Conservation (phyloP, 2,888 invertebrate genomes). For the Digitonthophagus gazella region DNA sequence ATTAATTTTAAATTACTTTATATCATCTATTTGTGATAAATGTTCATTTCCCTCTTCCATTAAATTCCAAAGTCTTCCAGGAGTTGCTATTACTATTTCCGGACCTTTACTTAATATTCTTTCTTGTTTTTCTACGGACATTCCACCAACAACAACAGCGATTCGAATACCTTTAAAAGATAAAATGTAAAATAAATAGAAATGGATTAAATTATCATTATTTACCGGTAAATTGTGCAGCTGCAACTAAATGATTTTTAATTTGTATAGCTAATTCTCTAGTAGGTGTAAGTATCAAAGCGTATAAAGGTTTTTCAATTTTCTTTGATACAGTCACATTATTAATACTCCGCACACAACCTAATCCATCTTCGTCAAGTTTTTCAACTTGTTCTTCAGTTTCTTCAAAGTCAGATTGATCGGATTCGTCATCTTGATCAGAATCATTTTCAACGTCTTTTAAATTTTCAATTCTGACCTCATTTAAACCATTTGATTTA, state of each 20-base stretch:
- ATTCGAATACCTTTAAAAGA: constrained; percentile 58
- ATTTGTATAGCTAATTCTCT: constrained; percentile 96
- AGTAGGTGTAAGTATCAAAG: constrained; percentile 91
- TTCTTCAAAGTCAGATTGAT: constrained; percentile 34
- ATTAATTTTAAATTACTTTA: constrained; percentile 56
- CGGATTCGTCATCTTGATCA: constrained; percentile 18
- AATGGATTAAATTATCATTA: no score
- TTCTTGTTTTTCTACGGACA: constrained; percentile 92
- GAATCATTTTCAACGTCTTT: constrained; percentile 18
- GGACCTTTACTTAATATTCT: constrained; percentile 78
- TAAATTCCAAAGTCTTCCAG: constrained; percentile 95
- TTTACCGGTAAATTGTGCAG: constrained; percentile 79
- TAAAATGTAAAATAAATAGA: no score
- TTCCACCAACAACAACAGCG: constrained; percentile 88
- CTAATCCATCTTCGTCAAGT: constrained; percentile 46
- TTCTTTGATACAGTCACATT: constrained; percentile 49
- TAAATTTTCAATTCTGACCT: constrained; percentile 18
- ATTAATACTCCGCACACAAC: constrained; percentile 62
- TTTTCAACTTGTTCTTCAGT: constrained; percentile 33
- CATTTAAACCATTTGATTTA: constrained; percentile 33
- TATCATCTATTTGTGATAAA: constrained; percentile 66
- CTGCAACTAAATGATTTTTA: constrained; percentile 75
- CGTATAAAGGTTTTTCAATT: constrained; percentile 64
- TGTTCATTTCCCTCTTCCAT: constrained; percentile 76
- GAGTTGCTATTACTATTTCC: constrained; percentile 95